Evolutionary conservation across 92 coral and sea anemone genomes (phyloP).

Genomic region (Metridium senile): DNA sequence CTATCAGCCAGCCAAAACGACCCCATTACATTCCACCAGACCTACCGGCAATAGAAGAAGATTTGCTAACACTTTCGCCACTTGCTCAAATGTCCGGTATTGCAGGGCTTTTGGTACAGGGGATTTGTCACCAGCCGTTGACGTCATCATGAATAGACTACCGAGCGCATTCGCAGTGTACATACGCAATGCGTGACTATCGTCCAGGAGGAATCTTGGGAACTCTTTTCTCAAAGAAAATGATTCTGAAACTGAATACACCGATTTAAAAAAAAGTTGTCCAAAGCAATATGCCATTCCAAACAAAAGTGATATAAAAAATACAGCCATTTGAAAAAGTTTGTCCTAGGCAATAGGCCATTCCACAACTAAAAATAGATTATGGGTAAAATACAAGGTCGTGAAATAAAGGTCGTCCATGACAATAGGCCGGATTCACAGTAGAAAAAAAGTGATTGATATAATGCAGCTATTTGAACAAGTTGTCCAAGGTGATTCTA

Average conservation of each 20-base stretch:
- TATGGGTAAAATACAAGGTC: too few relatives aligned
- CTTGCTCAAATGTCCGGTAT: conserved; percentile 69
- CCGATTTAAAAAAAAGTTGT: neutral
- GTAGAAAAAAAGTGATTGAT: too few relatives aligned
- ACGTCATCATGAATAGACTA: conserved; percentile 66
- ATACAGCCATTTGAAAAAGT: too few relatives aligned
- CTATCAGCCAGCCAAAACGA: neutral
- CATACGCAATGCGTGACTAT: conserved; percentile 87
- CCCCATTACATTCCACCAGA: too few relatives aligned
- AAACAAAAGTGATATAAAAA: too few relatives aligned
- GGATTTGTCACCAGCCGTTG: conserved; percentile 36
- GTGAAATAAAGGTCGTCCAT: too few relatives aligned
- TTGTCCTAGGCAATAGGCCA: too few relatives aligned
- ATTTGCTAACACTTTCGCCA: conserved; percentile 65
- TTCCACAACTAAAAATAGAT: too few relatives aligned
- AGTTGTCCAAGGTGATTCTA: too few relatives aligned
- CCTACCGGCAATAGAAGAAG: conserved; percentile 65
- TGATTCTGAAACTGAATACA: conserved; percentile 27
- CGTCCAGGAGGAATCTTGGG: conserved; percentile 76
- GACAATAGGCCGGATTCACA: too few relatives aligned
- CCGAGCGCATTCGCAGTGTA: conserved; percentile 79
- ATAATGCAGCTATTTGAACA: too few relatives aligned
- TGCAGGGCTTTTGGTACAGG: conserved; percentile 74
- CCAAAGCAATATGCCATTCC: too few relatives aligned
- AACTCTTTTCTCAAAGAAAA: conserved; percentile 60